phyloP scores from a whole-genome alignment of 1,140 invertebrate species.

The Sitophilus oryzae region DNA sequence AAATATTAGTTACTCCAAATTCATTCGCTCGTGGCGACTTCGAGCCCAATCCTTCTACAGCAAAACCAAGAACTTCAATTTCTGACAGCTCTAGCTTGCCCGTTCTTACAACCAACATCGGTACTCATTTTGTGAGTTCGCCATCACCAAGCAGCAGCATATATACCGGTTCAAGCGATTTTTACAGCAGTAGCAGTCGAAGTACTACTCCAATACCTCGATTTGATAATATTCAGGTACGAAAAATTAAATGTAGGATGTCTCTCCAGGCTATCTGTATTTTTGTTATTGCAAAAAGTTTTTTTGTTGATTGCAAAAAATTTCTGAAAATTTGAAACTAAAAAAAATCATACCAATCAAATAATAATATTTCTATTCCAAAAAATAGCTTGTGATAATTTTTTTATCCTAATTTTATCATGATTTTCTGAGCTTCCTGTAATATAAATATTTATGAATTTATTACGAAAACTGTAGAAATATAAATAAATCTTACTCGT shows the following conservation, averaged over 20 bases:
- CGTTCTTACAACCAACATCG: slow-evolving; percentile 42
- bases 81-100: slow-evolving; percentile 39
- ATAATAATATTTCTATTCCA: too few relatives aligned
- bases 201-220: not conserved
- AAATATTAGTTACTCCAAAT: slow-evolving; percentile 33
- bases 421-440: too few relatives aligned
- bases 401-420: not conserved
- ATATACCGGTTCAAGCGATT: slow-evolving; percentile 2
- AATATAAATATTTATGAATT: too few relatives aligned
- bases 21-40: slow-evolving; percentile 44
- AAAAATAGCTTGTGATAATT: slow-evolving; percentile 9
- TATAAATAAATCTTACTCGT: too few relatives aligned
- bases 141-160: slow-evolving; percentile 28
- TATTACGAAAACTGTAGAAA: too few relatives aligned
- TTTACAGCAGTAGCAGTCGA: slow-evolving; percentile 3
- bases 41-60: slow-evolving; percentile 38
- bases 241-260: too few relatives aligned
- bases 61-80: slow-evolving; percentile 36
- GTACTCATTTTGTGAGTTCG: slow-evolving; percentile 34
- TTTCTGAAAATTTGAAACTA: too few relatives aligned
- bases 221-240: not conserved
- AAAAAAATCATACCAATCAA: too few relatives aligned
- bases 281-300: too few relatives aligned
- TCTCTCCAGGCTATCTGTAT: too few relatives aligned
- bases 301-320: too few relatives aligned